Conservation (phyloP, 2,797 vertebrate species). For the Lindbergichthys nudifrons region DNA sequence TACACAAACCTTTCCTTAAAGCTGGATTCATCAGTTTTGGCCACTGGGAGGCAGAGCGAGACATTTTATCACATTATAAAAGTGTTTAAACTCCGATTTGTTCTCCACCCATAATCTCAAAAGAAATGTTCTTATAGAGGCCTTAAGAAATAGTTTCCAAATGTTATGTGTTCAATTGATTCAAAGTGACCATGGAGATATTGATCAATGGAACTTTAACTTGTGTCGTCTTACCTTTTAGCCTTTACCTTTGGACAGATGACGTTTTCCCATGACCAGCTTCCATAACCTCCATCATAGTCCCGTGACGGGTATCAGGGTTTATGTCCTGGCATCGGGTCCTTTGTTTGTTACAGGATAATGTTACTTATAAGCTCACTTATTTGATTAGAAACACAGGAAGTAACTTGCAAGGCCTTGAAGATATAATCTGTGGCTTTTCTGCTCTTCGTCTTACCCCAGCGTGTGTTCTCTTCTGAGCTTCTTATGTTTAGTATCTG, state of each 20-base stretch:
- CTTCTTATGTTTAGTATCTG: constrained; percentile 8
- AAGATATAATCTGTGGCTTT: not conserved
- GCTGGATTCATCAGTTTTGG: not conserved
- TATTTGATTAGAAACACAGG: constrained; percentile 3
- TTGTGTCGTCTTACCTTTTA: not conserved
- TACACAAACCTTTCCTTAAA: constrained; percentile 26
- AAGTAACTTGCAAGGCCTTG: not conserved
- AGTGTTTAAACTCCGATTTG: constrained; percentile 1
- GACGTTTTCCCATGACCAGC: not conserved
- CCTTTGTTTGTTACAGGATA: not conserved
- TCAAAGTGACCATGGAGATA: not conserved
- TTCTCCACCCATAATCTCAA: not conserved
- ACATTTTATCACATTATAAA: not conserved
- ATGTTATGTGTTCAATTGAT: not conserved
- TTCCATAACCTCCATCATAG: not conserved
- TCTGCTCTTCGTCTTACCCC: not conserved
- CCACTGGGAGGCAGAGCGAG: constrained; percentile 13
- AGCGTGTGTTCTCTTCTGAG: constrained; percentile 7
- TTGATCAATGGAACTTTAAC: constrained; percentile 27
- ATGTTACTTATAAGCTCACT: not conserved
- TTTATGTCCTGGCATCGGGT: not conserved
- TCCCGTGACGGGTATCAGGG: not conserved
- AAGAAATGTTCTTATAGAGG: constrained; percentile 5
- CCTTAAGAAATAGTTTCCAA: not conserved
- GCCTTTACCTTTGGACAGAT: not conserved